A percentile compares a stretch with the other conserved stretches of the same genome.
phyloP scores from a whole-genome alignment of 2,797 vertebrate species.

The Ptychadena robeensis region DNA sequence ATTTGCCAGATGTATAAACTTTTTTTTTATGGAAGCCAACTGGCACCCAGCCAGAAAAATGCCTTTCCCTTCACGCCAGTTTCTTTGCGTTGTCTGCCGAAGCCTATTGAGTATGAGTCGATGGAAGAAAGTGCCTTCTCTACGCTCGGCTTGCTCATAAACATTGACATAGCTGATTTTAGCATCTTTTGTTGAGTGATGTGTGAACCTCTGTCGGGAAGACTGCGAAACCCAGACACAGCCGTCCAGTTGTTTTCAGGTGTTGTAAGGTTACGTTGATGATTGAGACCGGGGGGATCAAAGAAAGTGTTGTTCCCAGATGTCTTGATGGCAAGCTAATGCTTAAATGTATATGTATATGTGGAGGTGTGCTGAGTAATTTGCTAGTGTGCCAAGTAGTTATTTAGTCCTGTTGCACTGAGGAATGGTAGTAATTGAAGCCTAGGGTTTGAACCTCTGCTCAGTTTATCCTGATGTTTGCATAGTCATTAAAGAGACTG shows the following conservation, averaged over 20 bases:
- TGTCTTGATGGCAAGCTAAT: constrained; percentile 37
- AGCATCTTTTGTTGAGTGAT: constrained; percentile 56
- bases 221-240: constrained; percentile 14
- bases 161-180: constrained; percentile 51
- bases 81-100: constrained; percentile 13
- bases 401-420: not conserved
- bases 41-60: constrained; percentile 31
- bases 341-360: not conserved
- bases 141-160: constrained; percentile 42
- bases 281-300: constrained; percentile 41
- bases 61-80: constrained; percentile 36
- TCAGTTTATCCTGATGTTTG: not conserved
- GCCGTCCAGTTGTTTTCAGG: constrained; percentile 35
- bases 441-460: not conserved
- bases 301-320: constrained; percentile 40
- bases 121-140: constrained; percentile 44
- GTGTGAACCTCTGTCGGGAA: constrained; percentile 40
- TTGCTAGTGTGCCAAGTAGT: not conserved
- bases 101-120: constrained; percentile 30
- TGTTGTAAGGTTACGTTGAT: constrained; percentile 29
- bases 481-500: not conserved
- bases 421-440: not conserved
- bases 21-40: constrained; percentile 34
- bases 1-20: constrained; percentile 50
- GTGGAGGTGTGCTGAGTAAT: not conserved